Evolutionary conservation across 2,888 invertebrate species (phyloP).

Genomic region (Limnephilus lunatus): DNA sequence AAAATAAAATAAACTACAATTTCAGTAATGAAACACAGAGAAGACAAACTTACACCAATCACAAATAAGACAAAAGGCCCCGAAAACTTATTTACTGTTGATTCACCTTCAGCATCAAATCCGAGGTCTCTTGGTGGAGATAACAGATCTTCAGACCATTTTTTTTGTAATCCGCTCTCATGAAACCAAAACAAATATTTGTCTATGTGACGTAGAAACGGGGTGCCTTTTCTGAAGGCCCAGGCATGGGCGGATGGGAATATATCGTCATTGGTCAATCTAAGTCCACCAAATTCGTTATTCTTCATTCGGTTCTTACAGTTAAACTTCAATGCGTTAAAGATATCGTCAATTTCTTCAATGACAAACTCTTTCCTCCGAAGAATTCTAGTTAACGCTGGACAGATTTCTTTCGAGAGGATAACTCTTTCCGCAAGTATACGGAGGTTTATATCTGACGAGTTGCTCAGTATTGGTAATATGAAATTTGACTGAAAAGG

Average conservation of each 20-base stretch:
- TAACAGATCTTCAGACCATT: slow-evolving; percentile 47
- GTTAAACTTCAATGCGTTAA: background rate
- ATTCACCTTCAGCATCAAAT: background rate
- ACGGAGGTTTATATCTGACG: background rate
- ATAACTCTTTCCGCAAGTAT: background rate
- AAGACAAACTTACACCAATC: background rate
- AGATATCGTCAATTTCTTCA: background rate
- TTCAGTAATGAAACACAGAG: background rate
- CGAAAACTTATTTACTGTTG: background rate
- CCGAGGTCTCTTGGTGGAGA: background rate
- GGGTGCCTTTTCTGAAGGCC: slow-evolving; percentile 58
- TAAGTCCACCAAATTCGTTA: background rate
- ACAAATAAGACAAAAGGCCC: background rate
- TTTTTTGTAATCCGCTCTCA: slow-evolving; percentile 53
- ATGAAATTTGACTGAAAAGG: background rate
- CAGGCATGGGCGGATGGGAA: slow-evolving; percentile 61
- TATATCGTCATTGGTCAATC: slow-evolving; percentile 55
- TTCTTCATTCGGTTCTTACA: background rate
- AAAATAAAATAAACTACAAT: background rate
- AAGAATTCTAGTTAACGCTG: background rate
- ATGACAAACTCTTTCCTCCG: background rate
- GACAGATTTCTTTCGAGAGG: background rate
- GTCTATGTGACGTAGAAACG: slow-evolving; percentile 55
- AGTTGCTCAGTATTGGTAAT: background rate
- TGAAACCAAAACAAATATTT: slow-evolving; percentile 48